phyloP scores from a whole-genome alignment of 2,888 invertebrate species.

The Phytoseiulus persimilis region DNA sequence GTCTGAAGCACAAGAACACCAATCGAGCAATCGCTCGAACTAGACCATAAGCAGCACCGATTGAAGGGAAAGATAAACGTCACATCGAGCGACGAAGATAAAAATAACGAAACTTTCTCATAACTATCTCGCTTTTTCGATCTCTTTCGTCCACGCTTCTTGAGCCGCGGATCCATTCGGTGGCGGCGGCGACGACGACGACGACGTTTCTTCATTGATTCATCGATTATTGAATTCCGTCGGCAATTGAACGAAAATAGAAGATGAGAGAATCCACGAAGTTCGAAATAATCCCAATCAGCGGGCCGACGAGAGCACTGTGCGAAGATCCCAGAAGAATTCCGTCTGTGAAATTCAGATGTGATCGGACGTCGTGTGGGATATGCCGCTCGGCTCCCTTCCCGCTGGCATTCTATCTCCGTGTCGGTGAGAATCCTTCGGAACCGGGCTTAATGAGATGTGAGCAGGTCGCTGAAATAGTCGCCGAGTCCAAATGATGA shows the following conservation, averaged over 20 bases:
- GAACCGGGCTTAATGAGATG: background rate
- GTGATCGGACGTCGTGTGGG: no score
- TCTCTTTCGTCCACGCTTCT: background rate
- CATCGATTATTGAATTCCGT: background rate
- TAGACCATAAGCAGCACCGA: background rate
- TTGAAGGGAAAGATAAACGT: background rate
- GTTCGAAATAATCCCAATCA: background rate
- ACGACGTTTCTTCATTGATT: background rate
- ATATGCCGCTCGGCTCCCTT: background rate
- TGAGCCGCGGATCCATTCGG: background rate
- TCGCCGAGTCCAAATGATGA: background rate
- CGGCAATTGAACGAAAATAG: background rate
- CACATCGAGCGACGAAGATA: background rate
- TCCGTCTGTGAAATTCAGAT: background rate
- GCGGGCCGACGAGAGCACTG: background rate
- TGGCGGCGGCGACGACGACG: background rate
- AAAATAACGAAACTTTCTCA: conserved; percentile 5
- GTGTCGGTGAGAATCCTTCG: background rate
- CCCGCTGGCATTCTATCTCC: background rate
- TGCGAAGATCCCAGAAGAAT: background rate
- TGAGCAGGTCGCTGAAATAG: background rate
- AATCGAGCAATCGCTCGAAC: background rate
- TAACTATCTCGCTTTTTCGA: background rate
- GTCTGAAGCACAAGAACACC: background rate
- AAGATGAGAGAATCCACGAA: background rate